Conservation (phyloP, 2,797 vertebrate genomes). For the Anguilla marmorata region DNA sequence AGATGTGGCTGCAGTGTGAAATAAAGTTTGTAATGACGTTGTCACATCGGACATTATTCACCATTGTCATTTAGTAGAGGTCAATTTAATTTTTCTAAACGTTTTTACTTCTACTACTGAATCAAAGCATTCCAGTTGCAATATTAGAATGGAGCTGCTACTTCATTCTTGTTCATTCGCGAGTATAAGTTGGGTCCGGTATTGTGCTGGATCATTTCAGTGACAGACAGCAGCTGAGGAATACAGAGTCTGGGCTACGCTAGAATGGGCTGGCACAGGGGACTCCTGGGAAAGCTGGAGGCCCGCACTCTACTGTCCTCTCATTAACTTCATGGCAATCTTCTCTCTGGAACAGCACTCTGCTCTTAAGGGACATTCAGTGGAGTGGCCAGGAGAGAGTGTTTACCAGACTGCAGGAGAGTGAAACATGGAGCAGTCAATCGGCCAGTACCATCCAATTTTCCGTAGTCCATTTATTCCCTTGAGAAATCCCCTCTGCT, state of each 20-base stretch:
- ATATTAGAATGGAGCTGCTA: neutral
- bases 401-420: neutral
- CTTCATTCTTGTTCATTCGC: neutral
- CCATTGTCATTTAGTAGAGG: neutral
- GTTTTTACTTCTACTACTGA: neutral
- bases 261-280: neutral
- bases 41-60: too few species aligned
- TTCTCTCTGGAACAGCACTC: neutral
- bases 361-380: neutral
- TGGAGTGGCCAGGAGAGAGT: neutral
- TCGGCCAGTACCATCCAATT: slow-evolving; percentile 11
- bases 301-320: neutral
- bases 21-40: too few species aligned
- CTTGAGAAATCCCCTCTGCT: neutral
- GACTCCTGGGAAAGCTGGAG: neutral
- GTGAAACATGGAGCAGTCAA: neutral
- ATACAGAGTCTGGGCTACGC: neutral
- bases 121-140: neutral
- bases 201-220: neutral
- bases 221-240: neutral
- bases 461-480: slow-evolving; percentile 14
- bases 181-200: neutral
- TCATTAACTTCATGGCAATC: neutral
- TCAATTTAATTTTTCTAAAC: neutral
- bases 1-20: too few species aligned